phyloP scores from a whole-genome alignment of 2,888 invertebrate genomes.

The Cephus pulcher region DNA sequence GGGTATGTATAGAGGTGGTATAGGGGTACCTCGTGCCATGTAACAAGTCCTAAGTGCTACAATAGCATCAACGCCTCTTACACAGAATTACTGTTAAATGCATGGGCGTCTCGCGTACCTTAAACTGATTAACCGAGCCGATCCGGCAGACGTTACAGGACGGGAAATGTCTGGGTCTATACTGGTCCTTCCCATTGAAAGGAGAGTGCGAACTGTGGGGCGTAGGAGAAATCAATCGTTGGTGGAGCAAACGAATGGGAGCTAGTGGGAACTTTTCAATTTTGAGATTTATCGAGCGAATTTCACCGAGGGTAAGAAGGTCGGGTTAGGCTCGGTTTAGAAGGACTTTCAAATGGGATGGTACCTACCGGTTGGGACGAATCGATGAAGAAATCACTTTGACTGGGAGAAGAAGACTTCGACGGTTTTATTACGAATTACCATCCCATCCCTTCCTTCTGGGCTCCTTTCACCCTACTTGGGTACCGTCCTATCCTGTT shows the following conservation, averaged over 20 bases:
- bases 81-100: slow-evolving; percentile 54
- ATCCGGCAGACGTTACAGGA: background rate
- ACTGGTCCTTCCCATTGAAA: background rate
- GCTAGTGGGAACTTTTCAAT: background rate
- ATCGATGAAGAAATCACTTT: background rate
- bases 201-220: background rate
- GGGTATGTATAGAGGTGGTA: background rate
- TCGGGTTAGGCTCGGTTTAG: background rate
- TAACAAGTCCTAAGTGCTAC: slow-evolving; percentile 41
- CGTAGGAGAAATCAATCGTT: background rate
- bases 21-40: background rate
- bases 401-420: background rate
- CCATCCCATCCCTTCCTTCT: background rate
- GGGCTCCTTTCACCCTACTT: background rate
- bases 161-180: background rate
- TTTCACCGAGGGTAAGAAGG: background rate
- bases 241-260: background rate
- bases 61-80: slow-evolving; percentile 54
- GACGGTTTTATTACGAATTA: background rate
- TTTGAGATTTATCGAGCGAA: background rate
- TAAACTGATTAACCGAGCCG: slow-evolving; percentile 44
- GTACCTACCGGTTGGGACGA: background rate
- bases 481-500: background rate
- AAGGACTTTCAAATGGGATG: background rate
- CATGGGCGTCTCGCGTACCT: slow-evolving; percentile 29